Conservation (phyloP, 1,140 invertebrate genomes). For the Drosophila sechellia region DNA sequence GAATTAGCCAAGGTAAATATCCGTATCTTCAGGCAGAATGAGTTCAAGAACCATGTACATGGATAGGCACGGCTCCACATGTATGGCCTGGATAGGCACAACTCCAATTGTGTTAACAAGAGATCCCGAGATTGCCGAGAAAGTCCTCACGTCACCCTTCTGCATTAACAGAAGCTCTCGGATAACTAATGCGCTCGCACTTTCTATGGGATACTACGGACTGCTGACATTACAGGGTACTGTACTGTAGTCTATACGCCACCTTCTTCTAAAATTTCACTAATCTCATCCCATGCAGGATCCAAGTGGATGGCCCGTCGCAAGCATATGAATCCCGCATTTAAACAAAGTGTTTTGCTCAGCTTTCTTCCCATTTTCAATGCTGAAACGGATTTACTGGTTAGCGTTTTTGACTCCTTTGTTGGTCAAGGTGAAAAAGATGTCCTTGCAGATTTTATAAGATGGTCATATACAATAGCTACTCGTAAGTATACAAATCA, state of each 20-base stretch:
- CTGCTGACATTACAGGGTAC: background rate
- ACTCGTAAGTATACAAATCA: constrained; percentile 40
- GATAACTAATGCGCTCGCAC: background rate
- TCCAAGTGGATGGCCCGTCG: constrained; percentile 56
- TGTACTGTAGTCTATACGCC: background rate
- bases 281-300: constrained; percentile 13
- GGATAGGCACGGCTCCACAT: background rate
- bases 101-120: background rate
- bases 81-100: background rate
- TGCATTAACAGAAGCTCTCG: background rate
- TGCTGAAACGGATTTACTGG: constrained; percentile 22
- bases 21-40: background rate
- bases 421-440: constrained; percentile 27
- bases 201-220: background rate
- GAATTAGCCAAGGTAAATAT: background rate
- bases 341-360: constrained; percentile 49
- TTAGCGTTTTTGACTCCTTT: constrained; percentile 30
- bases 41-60: background rate
- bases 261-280: background rate
- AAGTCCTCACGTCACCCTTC: background rate
- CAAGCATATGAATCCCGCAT: constrained; percentile 57
- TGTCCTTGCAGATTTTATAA: constrained; percentile 26
- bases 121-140: background rate
- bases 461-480: constrained; percentile 46
- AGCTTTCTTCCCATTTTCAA: constrained; percentile 69